These are phyloP conservation scores for Nipponacmea schrenckii DNA, from an alignment of 2,888 invertebrate genomes.

Conservation along the genomic window DNA sequence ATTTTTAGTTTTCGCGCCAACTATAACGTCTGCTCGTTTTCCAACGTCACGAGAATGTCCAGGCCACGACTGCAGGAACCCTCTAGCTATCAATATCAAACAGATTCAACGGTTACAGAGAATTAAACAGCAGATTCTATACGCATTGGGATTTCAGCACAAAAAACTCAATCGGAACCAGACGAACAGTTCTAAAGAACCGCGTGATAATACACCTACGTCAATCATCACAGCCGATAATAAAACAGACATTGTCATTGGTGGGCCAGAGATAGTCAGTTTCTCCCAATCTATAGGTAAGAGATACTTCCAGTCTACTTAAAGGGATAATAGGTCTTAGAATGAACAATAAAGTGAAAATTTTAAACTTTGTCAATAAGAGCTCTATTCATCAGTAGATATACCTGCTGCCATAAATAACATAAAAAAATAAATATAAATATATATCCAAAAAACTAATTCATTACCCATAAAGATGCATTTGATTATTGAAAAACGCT, in stretches of 20 bases:
- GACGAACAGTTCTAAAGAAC: background rate
- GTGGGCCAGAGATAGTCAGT: background rate
- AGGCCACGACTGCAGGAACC: conserved; percentile 8
- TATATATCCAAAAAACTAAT: no score
- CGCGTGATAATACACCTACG: background rate
- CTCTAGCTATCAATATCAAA: conserved; percentile 10
- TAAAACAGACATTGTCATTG: background rate
- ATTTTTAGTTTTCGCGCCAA: background rate
- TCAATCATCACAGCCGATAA: background rate
- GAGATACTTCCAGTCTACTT: no score
- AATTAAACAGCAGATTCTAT: conserved; percentile 12
- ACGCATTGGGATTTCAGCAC: conserved; percentile 7
- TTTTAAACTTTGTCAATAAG: no score
- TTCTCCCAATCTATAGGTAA: background rate
- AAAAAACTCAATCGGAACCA: background rate
- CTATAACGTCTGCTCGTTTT: background rate
- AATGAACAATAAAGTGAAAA: no score
- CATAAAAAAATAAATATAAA: no score
- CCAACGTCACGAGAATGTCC: background rate
- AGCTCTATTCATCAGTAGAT: no score
- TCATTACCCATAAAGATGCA: no score
- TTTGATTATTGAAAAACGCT: no score
- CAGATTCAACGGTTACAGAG: conserved; percentile 15
- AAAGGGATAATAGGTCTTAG: no score
- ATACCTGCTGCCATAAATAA: no score